Base-by-base conservation (phyloP, 2,797 vertebrate species). In the Pelodytes ibericus region DNA sequence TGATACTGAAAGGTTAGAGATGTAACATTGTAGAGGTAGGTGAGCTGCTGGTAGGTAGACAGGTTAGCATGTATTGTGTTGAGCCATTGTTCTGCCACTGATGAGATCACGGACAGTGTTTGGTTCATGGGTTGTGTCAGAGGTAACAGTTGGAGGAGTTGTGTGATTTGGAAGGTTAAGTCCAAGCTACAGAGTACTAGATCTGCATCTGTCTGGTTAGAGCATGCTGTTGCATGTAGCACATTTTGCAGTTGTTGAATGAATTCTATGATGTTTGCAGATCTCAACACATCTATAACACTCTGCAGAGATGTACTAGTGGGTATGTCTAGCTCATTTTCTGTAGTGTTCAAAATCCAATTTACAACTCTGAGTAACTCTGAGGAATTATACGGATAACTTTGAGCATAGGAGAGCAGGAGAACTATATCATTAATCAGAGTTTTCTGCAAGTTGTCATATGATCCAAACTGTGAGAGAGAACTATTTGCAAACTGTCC, bases 111-210 rank as follows among this genome's bases (percentile, higher is more conserved):
- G 18, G 24, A 51, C 2, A 78, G 4, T 2, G 15, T 51, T 18
- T 72, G 31, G 11, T 67, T 36, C 59, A 56, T 56, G 27, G 24
- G 4, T 39, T 72, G 75, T 27, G 18, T 3, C n/a, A 72, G 27
- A 9, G 62, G 70, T 22, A 78, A 63, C 13, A 67, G 18, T 9
- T 58, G 47, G 8, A 78, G 53, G 7, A 78, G 63, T 2, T 78
- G 62, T 39, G 56, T 51, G 9, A 78, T 15, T 31, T 72, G 27
- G 6, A 27, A 47, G 6, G 36, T 67, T 15, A 78, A 24, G n/a
- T 78, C 27, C n/a, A 78, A 51, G 47, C 58, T 78, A 41, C 75
- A 78, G 20, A 72, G 27, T 60, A 59, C 25, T 24, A 56, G 70
- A 1, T 60, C 39, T 26, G 27, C 4, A 8, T 49, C 39, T 39